These are phyloP conservation scores for Gallinago undulata DNA, from an alignment of 2,113 vertebrate species.

Conservation along the genomic window DNA sequence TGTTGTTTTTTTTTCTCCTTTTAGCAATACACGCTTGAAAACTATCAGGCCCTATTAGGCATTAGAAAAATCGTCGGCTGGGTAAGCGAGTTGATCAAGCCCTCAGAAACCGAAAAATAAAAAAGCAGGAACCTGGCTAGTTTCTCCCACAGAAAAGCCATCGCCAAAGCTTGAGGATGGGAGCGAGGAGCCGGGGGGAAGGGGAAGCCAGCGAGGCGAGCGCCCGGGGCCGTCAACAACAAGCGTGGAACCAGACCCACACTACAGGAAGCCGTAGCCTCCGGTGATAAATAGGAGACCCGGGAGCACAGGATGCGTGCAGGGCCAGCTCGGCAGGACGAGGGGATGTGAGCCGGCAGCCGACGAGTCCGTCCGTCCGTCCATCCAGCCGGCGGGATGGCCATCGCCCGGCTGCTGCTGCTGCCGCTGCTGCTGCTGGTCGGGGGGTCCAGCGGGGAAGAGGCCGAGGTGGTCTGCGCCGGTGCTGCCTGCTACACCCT, in stretches of 20 bases:
- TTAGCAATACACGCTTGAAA: constrained; percentile 4
- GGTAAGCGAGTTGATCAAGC: neutral
- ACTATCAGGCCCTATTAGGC: constrained; percentile 50
- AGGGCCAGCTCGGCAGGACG: constrained; percentile 22
- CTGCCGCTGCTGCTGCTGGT: neutral
- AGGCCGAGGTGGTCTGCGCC: constrained; percentile 54
- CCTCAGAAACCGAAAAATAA: neutral
- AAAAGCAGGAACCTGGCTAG: neutral
- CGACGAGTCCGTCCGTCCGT: neutral
- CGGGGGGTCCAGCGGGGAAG: neutral
- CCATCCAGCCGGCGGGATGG: neutral
- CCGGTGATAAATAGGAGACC: constrained; percentile 77
- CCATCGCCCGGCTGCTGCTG: neutral
- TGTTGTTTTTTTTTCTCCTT: neutral
- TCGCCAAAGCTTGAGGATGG: neutral
- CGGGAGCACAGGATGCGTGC: constrained; percentile 69
- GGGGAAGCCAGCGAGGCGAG: neutral
- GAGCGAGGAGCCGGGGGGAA: neutral
- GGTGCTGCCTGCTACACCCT: constrained; percentile 72
- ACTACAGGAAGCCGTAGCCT: constrained; percentile 74
- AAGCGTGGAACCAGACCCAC: neutral
- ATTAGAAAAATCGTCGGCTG: neutral
- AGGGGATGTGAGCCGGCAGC: constrained; percentile 52
- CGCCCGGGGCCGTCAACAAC: neutral
- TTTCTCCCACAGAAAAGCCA: neutral